Base-by-base conservation (phyloP, 2,113 vertebrate species). In the Gavialis gangeticus region DNA sequence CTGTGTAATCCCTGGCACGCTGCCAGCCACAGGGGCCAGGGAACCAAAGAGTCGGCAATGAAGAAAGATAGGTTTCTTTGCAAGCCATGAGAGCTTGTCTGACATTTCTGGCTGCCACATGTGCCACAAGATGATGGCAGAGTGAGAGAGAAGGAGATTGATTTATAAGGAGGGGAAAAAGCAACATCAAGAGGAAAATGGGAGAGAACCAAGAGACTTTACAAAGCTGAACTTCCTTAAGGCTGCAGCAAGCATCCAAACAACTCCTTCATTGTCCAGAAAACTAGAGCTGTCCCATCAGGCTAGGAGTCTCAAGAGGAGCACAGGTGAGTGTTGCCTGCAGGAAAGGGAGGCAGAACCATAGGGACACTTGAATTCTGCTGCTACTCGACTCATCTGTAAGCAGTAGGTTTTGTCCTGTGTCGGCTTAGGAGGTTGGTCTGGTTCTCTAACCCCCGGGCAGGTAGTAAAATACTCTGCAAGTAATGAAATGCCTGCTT, bases 101-200 rank as follows among this genome's bases (percentile, higher is more conserved):
- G 1, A 58, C 54, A 77, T 57, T 87, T 79, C 3, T 11, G 46
- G 69, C 22, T 73, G 63, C 71, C 21, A 8, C 46, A 10, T 3
- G 0, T 25, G 19, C n/a, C 75, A 30, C 58, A 60, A 1, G 8
- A 28, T 30, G 46, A 59, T 10, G 14, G 66, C 60, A 81, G 55
- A 58, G 79, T 8, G 8, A 14, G 76, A 87, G 15, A 1, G 0
- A 63, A 69, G 12, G 10, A 37, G 54, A 63, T 22, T 0, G 2
- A 28, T 25, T 60, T 73, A 12, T 37, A 4, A 19, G 55, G 63
- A 60, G 24, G 73, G 75, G 80, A 77, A 71, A 66, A 11, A 0
- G 12, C 0, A 1, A 18, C 17, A 37, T 37, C 6, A 19, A 0
- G 0, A 79, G 37, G 24, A 62, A 60, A 2, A 13, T 6, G 54